Evolutionary conservation across 2,113 vertebrate genomes (phyloP), one percentile per base, ranked within the genome.

Genomic region (Leptodactylus fuscus): DNA sequence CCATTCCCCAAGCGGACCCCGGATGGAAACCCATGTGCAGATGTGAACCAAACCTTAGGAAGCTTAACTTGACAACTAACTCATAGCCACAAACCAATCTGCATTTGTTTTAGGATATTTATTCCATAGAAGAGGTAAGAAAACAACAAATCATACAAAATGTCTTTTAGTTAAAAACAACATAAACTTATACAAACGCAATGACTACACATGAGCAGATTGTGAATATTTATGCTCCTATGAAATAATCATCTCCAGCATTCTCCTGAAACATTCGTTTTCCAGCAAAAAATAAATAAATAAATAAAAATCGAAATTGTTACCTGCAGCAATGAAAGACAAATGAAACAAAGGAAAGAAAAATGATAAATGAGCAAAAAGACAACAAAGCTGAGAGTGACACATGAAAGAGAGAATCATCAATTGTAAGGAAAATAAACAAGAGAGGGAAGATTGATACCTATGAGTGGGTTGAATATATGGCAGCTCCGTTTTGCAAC

Each of bases 401-500:
- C 75, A 78, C 16, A 78, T 78, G 16, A 48, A 55, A 78, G 27
- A 55, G 49, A 78, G 15, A 78, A 38, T 34, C 48, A 49, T 75
- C n/a, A 55, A n/a, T 78, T 55, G 10, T 51, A 55, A 22, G 22
- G 32, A 53, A 78, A 55, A 38, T 78, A 55, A 78, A 78, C 49
- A 78, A 78, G 32, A 78, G 75, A 55, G 36, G 20, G 10, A 78
- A 78, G 49, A 78, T 78, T 78, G 49, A 78, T 78, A 55, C 49
- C 20, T 78, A 53, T 77, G 49, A 55, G 75, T 78, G 75, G 49
- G 49, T 22, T 55, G 75, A 55, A 51, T 22, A 20, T 36, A 49
- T 5, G 48, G 49, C 18, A 51, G 46, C 32, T 78, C 16, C 55
- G 48, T 78, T 78, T 36, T 53, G 5, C 29, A 78, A 32, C 29